phyloP scores from a whole-genome alignment of 2,113 vertebrate species.

The Monarcha castaneiventris region DNA sequence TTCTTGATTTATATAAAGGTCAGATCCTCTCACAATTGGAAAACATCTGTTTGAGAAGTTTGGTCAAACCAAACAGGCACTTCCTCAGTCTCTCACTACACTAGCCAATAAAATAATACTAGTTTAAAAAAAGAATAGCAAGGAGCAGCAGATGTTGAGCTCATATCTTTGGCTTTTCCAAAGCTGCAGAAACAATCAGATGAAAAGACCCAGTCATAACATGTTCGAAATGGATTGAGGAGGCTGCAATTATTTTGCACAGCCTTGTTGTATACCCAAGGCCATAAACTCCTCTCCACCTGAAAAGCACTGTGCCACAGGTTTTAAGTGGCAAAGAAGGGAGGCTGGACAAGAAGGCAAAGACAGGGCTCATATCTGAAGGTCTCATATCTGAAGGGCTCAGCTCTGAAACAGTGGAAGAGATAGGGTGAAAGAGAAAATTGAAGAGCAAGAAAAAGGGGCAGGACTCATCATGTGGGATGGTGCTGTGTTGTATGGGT shows the following conservation, averaged over 20 bases:
- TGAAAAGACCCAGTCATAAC: neutral
- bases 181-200: neutral
- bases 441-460: neutral
- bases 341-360: neutral
- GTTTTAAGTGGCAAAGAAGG: neutral
- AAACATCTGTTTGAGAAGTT: constrained; percentile 58
- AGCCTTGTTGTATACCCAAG: neutral
- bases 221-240: neutral
- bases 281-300: neutral
- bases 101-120: neutral
- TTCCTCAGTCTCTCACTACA: neutral
- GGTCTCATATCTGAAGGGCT: neutral
- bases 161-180: neutral
- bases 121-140: neutral
- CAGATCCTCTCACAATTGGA: constrained; percentile 55
- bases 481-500: neutral
- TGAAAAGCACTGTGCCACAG: neutral
- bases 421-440: neutral
- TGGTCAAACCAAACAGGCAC: constrained; percentile 5
- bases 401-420: neutral
- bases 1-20: constrained; percentile 62
- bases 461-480: rapidly evolving
- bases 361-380: neutral
- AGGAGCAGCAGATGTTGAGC: neutral
- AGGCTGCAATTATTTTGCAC: neutral